Base-by-base conservation (phyloP, 2,888 invertebrate genomes). In the Linhomoeus sp. region DNA sequence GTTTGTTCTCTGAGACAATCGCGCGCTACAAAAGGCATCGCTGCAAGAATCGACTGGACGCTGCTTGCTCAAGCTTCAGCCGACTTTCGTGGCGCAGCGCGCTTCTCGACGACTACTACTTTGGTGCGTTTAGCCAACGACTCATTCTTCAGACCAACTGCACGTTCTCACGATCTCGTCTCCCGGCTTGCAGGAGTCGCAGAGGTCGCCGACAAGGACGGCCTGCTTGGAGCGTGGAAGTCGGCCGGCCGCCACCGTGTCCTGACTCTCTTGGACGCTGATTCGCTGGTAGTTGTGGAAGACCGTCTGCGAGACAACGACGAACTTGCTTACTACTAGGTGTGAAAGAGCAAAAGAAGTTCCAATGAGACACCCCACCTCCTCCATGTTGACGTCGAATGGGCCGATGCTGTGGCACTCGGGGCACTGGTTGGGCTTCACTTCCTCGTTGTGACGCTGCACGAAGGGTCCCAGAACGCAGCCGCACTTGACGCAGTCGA, bases 231-330 rank as follows among this genome's bases (percentile, higher is more conserved):
- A 88, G 9, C 97, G 76, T 0, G 97, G 97, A 48, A 99, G 80
- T 36, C 97, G 77, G 12, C 97, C 97, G 1, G 97, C 90, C 0
- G 92, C 88, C 46, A 99, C 87, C 55, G 87, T 80, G 0, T 94
- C 90, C 0, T 97, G 97, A 2, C 88, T 87, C 70, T 97, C 97
- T 71, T 99, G 97, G 53, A 99, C 75, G 0, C 90, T 92, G 37
- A 97, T 78, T 62, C 90, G 83, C 69, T 97, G 97, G 65, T 94
- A 99, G 70, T 99, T 99, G 45, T 92, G 78, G 67, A 94, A 97
- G 7, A 97, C 69, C 0, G 97, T 99, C 79, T n/a, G n/a, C n/a
- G n/a, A n/a, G n/a, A n/a, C n/a, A n/a, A n/a, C n/a, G n/a, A n/a
- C n/a, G n/a, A n/a, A n/a, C n/a, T n/a, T n/a, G n/a, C n/a, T n/a